Base-by-base conservation (phyloP, 2,797 vertebrate genomes). In the Coreius guichenoti region DNA sequence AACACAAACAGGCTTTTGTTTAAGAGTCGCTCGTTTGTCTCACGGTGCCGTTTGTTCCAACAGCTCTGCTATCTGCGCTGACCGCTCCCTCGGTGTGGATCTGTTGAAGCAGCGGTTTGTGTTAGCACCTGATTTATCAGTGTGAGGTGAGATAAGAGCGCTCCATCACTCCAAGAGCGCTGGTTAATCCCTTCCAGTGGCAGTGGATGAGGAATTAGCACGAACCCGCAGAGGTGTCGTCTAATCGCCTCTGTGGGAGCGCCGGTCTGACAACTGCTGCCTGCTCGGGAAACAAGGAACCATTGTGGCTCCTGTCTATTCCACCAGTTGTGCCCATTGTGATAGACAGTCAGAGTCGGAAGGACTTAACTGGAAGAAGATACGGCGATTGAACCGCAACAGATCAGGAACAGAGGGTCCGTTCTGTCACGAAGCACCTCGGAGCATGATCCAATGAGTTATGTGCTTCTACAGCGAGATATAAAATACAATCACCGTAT, bases 141-240 rank as follows among this genome's bases (percentile, higher is more conserved):
- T 92, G 92, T 86, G 87, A 91, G 92, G 92, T 89, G 88, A 94
- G 94, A 95, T 94, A 95, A 95, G 91, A 90, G 90, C 80, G 86
- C 86, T 75, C 89, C 79, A 85, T 89, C 83, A 78, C 90, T 89
- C 86, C 13, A n/a, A n/a, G n/a, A n/a, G n/a, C n/a, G 84, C 80
- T 89, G 87, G 87, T 31, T 94, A 95, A 95, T 95, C 93, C 93
- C 88, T 88, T 90, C 58, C 89, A 87, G 87, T 85, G 85, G 81
- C 88, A 87, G 88, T 90, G 86, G 87, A 88, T 91, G 87, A 88
- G 92, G 91, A 91, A 90, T 84, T 86, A 88, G 74, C 82, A 45
- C 39, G 11, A 68, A 61, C 63, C 84, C 76, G 36, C 84, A 45
- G 83, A 89, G 87, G 88, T 88, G 87, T 90, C 81, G 54, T 81